These are phyloP conservation scores for Hippoglossus hippoglossus DNA, from an alignment of 2,797 vertebrate genomes.

Conservation along the genomic window DNA sequence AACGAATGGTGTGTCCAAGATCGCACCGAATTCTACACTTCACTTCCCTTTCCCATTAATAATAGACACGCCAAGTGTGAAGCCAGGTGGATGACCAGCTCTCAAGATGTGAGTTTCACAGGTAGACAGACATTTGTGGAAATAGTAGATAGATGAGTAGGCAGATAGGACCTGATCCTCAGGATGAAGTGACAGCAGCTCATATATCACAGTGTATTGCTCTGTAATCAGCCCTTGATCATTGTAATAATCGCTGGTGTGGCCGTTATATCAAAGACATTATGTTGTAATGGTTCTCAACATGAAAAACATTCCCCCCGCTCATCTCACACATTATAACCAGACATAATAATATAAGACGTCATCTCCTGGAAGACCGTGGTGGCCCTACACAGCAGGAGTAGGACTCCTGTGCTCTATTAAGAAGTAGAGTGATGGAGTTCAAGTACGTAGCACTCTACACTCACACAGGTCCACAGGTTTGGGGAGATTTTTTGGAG, in stretches of 20 bases:
- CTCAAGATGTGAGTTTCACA: too few relatives aligned
- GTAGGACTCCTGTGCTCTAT: constrained; percentile 12
- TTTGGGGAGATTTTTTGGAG: constrained; percentile 27
- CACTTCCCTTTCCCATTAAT: too few relatives aligned
- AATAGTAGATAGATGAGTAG: too few relatives aligned
- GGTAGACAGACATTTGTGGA: too few relatives aligned
- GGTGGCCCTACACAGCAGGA: constrained; percentile 8
- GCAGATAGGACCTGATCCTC: not conserved
- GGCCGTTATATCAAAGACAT: constrained; percentile 7
- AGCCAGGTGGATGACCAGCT: too few relatives aligned
- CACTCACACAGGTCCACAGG: constrained; percentile 24
- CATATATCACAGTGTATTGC: not conserved
- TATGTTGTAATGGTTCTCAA: constrained; percentile 9
- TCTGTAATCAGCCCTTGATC: constrained; percentile 2
- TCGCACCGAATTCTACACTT: too few relatives aligned
- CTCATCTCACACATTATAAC: constrained; percentile 20
- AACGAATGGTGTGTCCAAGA: too few relatives aligned
- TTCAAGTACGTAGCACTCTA: not conserved
- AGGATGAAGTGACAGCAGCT: not conserved
- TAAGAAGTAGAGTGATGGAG: constrained; percentile 15
- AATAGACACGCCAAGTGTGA: too few relatives aligned
- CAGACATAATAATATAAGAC: constrained; percentile 22
- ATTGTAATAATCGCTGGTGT: constrained; percentile 2
- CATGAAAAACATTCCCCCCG: not conserved
- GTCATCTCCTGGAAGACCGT: constrained; percentile 17